phyloP scores from a whole-genome alignment of 2,113 vertebrate genomes.

The Tinamus guttatus region DNA sequence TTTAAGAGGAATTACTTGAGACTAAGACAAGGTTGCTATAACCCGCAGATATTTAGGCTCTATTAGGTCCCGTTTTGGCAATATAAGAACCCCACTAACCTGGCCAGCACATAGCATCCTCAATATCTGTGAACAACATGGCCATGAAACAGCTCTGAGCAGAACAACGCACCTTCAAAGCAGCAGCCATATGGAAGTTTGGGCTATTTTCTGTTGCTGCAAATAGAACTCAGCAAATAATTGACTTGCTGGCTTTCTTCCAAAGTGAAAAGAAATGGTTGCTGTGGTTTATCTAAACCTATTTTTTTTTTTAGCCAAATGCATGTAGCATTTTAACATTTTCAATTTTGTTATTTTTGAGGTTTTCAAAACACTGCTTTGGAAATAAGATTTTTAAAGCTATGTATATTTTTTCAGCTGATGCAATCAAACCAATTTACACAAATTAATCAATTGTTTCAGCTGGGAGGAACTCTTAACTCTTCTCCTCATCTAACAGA shows the following conservation, averaged over 20 bases:
- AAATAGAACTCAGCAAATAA: conserved; percentile 16
- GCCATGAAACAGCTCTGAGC: neutral
- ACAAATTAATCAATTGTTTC: neutral
- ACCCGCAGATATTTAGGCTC: neutral
- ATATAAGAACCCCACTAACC: neutral
- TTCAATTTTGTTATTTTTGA: neutral
- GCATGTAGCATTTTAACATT: neutral
- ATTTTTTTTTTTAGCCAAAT: neutral
- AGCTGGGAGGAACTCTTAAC: neutral
- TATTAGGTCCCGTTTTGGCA: neutral
- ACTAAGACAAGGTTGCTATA: neutral
- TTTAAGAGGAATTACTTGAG: neutral
- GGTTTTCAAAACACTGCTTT: neutral
- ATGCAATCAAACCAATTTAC: neutral
- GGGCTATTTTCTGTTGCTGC: neutral
- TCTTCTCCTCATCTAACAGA: neutral
- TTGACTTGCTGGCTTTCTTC: neutral
- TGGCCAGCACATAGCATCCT: neutral
- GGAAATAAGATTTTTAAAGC: neutral
- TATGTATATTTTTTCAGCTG: neutral
- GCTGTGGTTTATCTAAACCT: neutral
- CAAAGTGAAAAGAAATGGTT: neutral
- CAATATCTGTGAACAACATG: neutral
- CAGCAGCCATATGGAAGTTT: neutral
- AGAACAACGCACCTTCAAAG: neutral